Conservation (phyloP, 2,113 vertebrate species). For the Plecturocebus donacophilus region DNA sequence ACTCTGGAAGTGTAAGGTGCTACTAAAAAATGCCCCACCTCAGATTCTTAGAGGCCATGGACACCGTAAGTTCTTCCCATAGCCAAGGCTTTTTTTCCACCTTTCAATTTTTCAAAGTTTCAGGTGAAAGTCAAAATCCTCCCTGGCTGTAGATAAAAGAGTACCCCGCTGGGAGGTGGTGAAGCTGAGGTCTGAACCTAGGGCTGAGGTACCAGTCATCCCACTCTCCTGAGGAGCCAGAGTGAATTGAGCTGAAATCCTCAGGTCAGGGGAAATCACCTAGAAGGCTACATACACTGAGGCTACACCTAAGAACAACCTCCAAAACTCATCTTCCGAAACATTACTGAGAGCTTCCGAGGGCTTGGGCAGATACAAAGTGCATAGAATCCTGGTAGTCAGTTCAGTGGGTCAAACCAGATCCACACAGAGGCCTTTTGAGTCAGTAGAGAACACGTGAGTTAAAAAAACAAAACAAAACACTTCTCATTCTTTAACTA, state of each 20-base stretch:
- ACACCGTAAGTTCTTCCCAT: not conserved
- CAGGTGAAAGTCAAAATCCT: slow-evolving; percentile 8
- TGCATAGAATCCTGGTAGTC: not conserved
- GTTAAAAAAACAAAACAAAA: not conserved
- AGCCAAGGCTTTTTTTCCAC: not conserved
- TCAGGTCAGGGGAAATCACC: not conserved
- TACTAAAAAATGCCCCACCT: not conserved
- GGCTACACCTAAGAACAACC: not conserved
- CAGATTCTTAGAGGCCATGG: not conserved
- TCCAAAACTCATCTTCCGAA: not conserved
- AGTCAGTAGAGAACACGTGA: not conserved
- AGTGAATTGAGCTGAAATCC: not conserved
- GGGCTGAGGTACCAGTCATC: not conserved
- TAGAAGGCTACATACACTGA: not conserved
- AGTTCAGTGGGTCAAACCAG: not conserved
- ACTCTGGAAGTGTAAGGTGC: not conserved
- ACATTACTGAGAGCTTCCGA: not conserved
- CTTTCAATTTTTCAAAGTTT: slow-evolving; percentile 27
- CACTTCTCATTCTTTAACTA: too few species aligned
- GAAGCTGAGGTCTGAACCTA: not conserved
- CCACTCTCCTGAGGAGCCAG: not conserved
- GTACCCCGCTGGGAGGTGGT: not conserved
- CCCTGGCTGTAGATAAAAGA: not conserved
- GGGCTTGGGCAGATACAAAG: not conserved
- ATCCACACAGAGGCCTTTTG: not conserved